Base-by-base conservation (phyloP, 2,113 vertebrate species). In the Myodes glareolus region DNA sequence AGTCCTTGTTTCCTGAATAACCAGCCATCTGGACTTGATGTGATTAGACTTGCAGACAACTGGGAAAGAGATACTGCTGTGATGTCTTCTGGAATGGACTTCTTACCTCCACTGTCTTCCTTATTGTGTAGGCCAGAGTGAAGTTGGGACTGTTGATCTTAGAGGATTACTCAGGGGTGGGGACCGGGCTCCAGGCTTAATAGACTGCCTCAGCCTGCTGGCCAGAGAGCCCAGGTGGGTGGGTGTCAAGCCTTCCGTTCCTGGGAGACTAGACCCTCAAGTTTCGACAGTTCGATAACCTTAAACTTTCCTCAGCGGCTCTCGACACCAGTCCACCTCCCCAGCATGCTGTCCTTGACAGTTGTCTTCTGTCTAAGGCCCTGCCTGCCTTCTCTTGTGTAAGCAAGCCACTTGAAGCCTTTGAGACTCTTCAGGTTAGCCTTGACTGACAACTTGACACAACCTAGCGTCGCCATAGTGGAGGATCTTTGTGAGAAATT, bases 221-320 rank as follows among this genome's bases (percentile, higher is more conserved):
- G 19, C 4, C 36, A 7, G 73, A 45, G 31, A 50, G 55, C 4
- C 85, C 10, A 0, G 58, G 1, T 12, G n/a, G 1, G 0, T 0
- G 3, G 0, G 0, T 39, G 1, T 61, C 0, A 36, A 13, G 31
- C 55, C 76, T 85, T 80, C n/a, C 2, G 0, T 23, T 55, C n/a
- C 76, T 33, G 1, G 0, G 1, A 10, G 29, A 19, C 78, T 31
- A 10, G 55, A 7, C n/a, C 80, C 67, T 75, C 0, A 0, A 0
- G 25, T 2, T 19, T 39, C 45, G 10, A 45, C 55, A 75, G 55
- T 52, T 1, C 1, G 33, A 29, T 8, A 11, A 7, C 42, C 3
- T 23, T 1, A 33, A 4, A 0, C 65, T 12, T 25, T 12, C 45
- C 92, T 11, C 16, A 50, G 19, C 27, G 39, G 0, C 16, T 47